phyloP scores from a whole-genome alignment of 2,888 invertebrate genomes.

The Tipula helvola region DNA sequence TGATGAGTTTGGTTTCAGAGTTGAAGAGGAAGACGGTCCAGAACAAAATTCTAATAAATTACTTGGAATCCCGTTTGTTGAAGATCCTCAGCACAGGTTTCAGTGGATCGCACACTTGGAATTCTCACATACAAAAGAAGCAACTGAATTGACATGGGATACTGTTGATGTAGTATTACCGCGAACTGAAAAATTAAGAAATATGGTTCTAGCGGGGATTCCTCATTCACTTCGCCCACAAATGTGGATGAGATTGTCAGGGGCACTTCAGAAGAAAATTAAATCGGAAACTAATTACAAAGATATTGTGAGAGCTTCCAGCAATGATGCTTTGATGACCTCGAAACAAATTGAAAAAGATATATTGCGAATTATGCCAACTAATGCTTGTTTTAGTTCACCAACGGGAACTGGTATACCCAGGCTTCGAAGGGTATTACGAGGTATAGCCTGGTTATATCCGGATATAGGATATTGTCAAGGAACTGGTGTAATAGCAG shows the following conservation, averaged over 20 bases:
- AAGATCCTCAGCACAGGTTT: constrained; percentile 42
- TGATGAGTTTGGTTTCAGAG: constrained; percentile 97
- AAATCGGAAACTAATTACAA: constrained; percentile 81
- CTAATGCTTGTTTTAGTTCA: constrained; percentile 92
- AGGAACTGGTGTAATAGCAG: constrained; percentile 58
- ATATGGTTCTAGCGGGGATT: constrained; percentile 79
- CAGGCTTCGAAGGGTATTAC: constrained; percentile 72
- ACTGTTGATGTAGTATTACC: constrained; percentile 69
- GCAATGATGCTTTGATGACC: constrained; percentile 85
- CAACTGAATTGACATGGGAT: constrained; percentile 79
- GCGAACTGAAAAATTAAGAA: constrained; percentile 76
- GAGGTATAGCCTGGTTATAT: constrained; percentile 55
- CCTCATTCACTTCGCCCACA: constrained; percentile 93
- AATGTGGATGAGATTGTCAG: constrained; percentile 91
- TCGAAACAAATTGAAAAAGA: constrained; percentile 98
- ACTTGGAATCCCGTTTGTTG: constrained; percentile 70
- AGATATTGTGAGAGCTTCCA: constrained; percentile 87
- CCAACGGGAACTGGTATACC: constrained; percentile 88
- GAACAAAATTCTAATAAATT: constrained; percentile 80
- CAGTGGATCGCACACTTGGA: constrained; percentile 91
- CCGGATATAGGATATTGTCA: constrained; percentile 35
- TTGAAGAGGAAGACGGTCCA: constrained; percentile 89
- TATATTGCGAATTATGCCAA: constrained; percentile 87
- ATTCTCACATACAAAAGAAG: constrained; percentile 83
- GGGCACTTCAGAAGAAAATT: constrained; percentile 64